Conservation (phyloP, 2,797 vertebrate species). For the Tiaroga cobitis region DNA sequence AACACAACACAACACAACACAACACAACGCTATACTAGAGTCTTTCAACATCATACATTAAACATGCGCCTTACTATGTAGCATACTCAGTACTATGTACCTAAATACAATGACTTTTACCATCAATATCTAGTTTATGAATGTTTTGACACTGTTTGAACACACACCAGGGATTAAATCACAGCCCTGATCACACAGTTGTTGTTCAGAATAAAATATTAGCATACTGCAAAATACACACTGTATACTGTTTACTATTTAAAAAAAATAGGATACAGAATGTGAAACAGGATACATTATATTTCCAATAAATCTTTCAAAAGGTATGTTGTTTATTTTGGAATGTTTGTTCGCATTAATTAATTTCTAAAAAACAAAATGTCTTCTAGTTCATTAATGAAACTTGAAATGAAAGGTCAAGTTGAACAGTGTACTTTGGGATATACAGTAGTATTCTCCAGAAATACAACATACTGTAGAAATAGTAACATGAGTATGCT, state of each 20-base stretch:
- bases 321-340: neutral
- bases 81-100: constrained; percentile 39
- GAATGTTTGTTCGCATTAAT: neutral
- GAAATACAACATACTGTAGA: neutral
- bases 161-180: constrained; percentile 6
- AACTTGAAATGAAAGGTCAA: neutral
- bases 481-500: neutral
- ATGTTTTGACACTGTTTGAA: constrained; percentile 21
- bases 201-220: constrained; percentile 16
- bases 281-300: constrained; percentile 1
- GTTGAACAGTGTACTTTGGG: neutral
- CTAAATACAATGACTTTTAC: constrained; percentile 31
- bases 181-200: neutral
- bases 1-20: neutral
- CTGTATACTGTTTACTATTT: neutral
- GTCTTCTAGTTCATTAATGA: neutral
- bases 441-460: neutral
- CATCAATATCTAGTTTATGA: constrained; percentile 18
- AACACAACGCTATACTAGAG: constrained; percentile 20
- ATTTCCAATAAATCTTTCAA: neutral
- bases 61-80: constrained; percentile 16
- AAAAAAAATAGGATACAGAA: neutral
- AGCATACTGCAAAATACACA: neutral
- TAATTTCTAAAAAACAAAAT: neutral
- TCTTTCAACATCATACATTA: constrained; percentile 30